Evolutionary conservation across 2,797 vertebrate species (phyloP), one percentile per base, ranked within the genome.

Genomic region (Sebastolobus alascanus): DNA sequence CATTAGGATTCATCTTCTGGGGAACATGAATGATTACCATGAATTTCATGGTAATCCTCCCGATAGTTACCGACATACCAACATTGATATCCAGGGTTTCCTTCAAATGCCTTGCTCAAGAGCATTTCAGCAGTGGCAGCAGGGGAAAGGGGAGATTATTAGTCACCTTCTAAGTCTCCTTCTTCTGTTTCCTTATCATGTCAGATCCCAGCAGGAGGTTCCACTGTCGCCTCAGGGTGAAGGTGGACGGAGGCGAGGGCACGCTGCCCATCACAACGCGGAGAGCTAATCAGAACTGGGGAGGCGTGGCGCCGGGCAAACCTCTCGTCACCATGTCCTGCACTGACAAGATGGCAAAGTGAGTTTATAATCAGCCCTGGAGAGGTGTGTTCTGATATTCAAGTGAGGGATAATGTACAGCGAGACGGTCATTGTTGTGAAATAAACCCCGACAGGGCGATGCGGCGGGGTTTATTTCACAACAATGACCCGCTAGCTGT

Each of bases 321-420:
- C 95, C 94, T 89, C 94, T 94, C 3, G 85, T 96, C 93, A 96
- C 96, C 84, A 97, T 98, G 97, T 98, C 97, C 86, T 99, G 98
- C 89, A 98, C 97, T 0, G 98, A 99, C 95, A 99, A 99, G 93
- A 96, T 99, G 0, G 96, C 97, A 87, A 98, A 97, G 98, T 98
- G 92, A 87, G 92, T 75, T 66, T 46, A 31, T 33, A 10, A 31
- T 38, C 68, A 27, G 54, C 5, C 12, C 66, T n/a, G 29, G 29
- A 60, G 14, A 35, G 29, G 3, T 9, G 25, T 67, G 14, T 3
- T 2, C 18, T 16, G 43, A 46, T 46, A 46, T 46, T 46, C 16
- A 46, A 46, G 43, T 46, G 2, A 46, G 43, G 43, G 43, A 46
- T 46, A 46, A 46, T 46, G 43, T 46, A 46, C 43, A 46, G 14